Evolutionary conservation across 2,888 invertebrate genomes (phyloP).

Genomic region (Scaptomyza parva): DNA sequence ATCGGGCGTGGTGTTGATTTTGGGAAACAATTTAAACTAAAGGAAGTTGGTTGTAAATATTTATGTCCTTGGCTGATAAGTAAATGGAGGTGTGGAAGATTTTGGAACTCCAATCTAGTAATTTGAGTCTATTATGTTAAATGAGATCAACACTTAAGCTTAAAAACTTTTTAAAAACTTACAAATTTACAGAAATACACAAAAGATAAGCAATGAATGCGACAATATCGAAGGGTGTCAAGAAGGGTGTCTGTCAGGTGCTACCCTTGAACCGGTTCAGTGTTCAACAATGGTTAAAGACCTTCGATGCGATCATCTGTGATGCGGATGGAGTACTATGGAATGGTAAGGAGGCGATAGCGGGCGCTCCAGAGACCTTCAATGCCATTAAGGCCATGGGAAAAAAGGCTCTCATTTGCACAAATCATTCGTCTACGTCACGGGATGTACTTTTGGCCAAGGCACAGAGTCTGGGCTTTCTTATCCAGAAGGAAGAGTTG

Average conservation of each 20-base stretch:
- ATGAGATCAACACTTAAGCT: not conserved
- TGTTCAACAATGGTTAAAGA: constrained; percentile 55
- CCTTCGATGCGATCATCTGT: constrained; percentile 54
- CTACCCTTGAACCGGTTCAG: constrained; percentile 45
- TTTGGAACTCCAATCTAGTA: too few species aligned
- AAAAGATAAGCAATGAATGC: constrained; percentile 21
- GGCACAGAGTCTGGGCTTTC: constrained; percentile 45
- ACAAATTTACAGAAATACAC: not conserved
- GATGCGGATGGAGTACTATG: constrained; percentile 63
- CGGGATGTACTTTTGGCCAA: constrained; percentile 12
- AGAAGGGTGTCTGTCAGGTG: constrained; percentile 52
- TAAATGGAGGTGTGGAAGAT: not conserved
- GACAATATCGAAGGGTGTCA: not conserved
- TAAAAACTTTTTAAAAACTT: not conserved
- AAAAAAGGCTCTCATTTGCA: constrained; percentile 56
- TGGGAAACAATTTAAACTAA: not conserved
- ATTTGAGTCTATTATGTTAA: not conserved
- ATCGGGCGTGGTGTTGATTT: not conserved
- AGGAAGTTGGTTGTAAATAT: constrained; percentile 1
- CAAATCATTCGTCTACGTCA: constrained; percentile 54
- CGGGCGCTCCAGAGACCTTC: constrained; percentile 55
- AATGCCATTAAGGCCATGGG: constrained; percentile 62
- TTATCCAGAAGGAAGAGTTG: constrained; percentile 42
- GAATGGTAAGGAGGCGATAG: constrained; percentile 22
- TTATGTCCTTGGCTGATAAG: not conserved